Evolutionary conservation across 2,797 vertebrate species (phyloP).

Genomic region (Eulemur rubriventer): DNA sequence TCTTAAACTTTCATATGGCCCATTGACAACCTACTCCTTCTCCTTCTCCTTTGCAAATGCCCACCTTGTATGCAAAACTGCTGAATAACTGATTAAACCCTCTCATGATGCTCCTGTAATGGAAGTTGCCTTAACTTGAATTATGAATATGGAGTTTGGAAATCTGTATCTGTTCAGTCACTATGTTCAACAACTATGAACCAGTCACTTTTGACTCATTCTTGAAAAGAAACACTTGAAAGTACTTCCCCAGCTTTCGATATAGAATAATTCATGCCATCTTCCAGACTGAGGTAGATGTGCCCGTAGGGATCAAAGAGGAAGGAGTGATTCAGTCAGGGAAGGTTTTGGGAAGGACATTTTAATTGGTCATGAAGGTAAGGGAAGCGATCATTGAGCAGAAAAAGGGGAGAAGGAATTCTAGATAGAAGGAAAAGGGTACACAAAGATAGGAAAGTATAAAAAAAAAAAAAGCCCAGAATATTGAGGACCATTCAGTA

Average conservation of each 20-base stretch:
- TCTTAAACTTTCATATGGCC: background rate
- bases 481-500: background rate
- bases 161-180: background rate
- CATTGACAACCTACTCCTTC: background rate
- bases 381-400: background rate
- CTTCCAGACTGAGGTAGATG: background rate
- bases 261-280: background rate
- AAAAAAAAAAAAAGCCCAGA: background rate
- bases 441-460: background rate
- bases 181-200: background rate
- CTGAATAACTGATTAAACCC: background rate
- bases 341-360: background rate
- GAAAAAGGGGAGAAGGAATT: background rate
- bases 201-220: background rate
- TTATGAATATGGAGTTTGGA: background rate
- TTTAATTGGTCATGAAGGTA: background rate
- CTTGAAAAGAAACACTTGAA: background rate
- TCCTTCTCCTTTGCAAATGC: background rate
- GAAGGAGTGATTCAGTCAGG: background rate
- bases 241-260: background rate
- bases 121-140: background rate
- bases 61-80: background rate
- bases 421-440: background rate
- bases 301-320: background rate
- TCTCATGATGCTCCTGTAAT: background rate